phyloP scores from a whole-genome alignment of 1,140 invertebrate genomes.

The Macrobrachium nipponense region DNA sequence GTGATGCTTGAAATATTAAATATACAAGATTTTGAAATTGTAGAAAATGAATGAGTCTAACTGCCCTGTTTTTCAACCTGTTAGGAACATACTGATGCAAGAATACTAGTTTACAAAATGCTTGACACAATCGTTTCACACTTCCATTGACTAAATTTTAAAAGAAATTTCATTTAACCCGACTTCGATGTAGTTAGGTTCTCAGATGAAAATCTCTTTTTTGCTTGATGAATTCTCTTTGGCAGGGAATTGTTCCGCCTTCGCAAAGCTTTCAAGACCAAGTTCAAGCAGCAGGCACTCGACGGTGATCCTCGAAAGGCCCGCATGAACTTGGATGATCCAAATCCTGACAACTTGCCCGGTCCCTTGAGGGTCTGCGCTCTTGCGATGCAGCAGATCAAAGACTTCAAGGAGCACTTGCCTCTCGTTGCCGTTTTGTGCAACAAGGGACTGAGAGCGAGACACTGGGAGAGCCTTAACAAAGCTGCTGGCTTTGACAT shows the following conservation, averaged over 20 bases:
- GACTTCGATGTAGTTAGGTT: background rate
- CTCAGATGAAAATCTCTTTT: background rate
- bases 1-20: no score
- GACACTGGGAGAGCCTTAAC: slow-evolving; percentile 94
- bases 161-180: no score
- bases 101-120: no score
- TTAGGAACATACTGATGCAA: no score
- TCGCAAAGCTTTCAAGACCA: slow-evolving; percentile 83
- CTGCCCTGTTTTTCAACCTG: no score
- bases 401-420: slow-evolving; percentile 80
- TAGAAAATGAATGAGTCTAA: no score
- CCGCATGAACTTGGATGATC: slow-evolving; percentile 77
- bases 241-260: slow-evolving; percentile 79
- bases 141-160: no score
- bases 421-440: slow-evolving; percentile 86
- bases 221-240: background rate
- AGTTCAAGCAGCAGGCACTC: slow-evolving; percentile 79
- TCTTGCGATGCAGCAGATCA: slow-evolving; percentile 79
- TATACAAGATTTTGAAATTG: no score
- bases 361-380: slow-evolving; percentile 81
- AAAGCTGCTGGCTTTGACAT: slow-evolving; percentile 84
- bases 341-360: slow-evolving; percentile 80
- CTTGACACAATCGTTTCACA: no score
- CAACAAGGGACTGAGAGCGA: slow-evolving; percentile 84
- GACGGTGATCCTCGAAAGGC: slow-evolving; percentile 70